phyloP scores from a whole-genome alignment of 2,797 vertebrate genomes.

The Linurgus olivaceus region DNA sequence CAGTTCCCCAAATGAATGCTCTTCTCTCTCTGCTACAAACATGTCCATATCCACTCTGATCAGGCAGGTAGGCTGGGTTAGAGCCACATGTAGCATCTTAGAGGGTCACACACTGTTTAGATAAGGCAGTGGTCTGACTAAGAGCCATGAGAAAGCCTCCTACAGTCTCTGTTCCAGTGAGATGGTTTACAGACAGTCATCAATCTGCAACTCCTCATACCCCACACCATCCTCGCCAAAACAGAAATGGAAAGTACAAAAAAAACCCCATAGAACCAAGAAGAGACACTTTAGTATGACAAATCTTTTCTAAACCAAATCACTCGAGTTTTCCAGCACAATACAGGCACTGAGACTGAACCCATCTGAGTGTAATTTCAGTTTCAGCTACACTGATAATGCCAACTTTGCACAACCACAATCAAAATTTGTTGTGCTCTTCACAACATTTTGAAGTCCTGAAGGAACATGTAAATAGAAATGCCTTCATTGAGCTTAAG shows the following conservation, averaged over 20 bases:
- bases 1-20: not conserved
- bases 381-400: not conserved
- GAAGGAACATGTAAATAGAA: not conserved
- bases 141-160: conserved; percentile 27
- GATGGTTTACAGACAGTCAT: conserved; percentile 26
- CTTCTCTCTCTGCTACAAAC: not conserved
- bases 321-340: not conserved
- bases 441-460: not conserved
- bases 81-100: not conserved
- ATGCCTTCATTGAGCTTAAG: not conserved
- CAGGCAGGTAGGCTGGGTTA: not conserved
- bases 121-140: conserved; percentile 10
- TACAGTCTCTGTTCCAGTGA: not conserved
- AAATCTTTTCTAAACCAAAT: not conserved
- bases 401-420: not conserved
- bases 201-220: not conserved
- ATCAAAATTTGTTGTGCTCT: not conserved
- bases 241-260: conserved; percentile 28
- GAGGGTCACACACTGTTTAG: not conserved
- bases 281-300: not conserved
- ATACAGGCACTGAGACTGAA: not conserved
- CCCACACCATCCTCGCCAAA: not conserved
- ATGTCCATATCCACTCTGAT: not conserved
- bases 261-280: not conserved
- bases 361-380: not conserved